phyloP scores from a whole-genome alignment of 2,113 vertebrate genomes.

The Sphaerodactylus townsendi region DNA sequence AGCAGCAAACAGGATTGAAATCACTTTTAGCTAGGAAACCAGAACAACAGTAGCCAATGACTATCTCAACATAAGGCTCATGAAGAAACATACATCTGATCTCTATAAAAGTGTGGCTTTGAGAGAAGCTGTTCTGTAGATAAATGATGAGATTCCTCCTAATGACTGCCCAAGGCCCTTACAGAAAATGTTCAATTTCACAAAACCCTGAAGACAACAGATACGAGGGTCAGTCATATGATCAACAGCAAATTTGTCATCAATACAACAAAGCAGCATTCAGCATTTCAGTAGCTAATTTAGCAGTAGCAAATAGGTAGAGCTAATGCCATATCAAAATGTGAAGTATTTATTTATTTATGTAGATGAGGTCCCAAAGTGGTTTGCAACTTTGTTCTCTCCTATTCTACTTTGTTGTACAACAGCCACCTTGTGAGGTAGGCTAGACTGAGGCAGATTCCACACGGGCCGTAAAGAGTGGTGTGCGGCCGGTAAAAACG shows the following conservation, averaged over 20 bases:
- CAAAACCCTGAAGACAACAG: background rate
- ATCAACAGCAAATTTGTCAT: conserved; percentile 25
- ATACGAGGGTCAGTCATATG: background rate
- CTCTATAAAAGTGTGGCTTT: conserved; percentile 21
- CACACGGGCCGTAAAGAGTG: too few species aligned
- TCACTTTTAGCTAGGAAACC: background rate
- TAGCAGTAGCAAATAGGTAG: conserved; percentile 43
- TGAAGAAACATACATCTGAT: conserved; percentile 18
- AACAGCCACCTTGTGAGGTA: too few species aligned
- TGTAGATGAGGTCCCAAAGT: too few species aligned
- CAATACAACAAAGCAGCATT: conserved; percentile 7
- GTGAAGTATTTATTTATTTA: background rate
- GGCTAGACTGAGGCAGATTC: too few species aligned
- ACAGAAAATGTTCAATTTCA: too few species aligned
- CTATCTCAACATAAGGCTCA: background rate
- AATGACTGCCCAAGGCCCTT: too few species aligned
- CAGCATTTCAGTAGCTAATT: conserved; percentile 24
- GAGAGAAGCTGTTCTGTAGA: conserved; percentile 50
- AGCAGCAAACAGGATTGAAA: background rate
- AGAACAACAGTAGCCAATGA: background rate
- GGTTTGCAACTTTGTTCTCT: too few species aligned
- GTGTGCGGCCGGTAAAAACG: too few species aligned
- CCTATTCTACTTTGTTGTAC: too few species aligned
- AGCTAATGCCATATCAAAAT: conserved; percentile 15
- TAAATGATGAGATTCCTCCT: too few species aligned